Evolutionary conservation across 2,113 vertebrate species (phyloP), one percentile per base, ranked within the genome.

Genomic region (Epinephelus cyanopodus): DNA sequence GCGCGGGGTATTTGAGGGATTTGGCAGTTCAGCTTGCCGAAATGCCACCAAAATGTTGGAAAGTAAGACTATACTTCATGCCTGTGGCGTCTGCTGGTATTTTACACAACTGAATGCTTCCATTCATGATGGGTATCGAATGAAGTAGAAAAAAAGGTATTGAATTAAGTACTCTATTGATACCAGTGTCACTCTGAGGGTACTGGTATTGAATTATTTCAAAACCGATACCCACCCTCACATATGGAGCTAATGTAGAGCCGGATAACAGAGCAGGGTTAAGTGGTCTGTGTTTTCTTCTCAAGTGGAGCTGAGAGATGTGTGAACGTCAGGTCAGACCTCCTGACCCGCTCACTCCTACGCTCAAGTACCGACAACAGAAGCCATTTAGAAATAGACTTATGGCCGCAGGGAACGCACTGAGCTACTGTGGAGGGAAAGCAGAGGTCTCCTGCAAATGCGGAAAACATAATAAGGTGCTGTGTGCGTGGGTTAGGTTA

Each of bases 231-330:
- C 42, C 42, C 42, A 45, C 8, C 42, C 42, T 12, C 11, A 45
- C 42, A 45, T 37, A 52, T 29, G n/a, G 53, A 57, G 74, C 17
- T 74, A 56, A 77, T 62, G 50, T 52, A 65, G 42, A 63, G 65
- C 65, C 0, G 37, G 17, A 77, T 4, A 25, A 76, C 10, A 17
- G 77, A 74, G 75, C 64, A 17, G 78, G 85, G 90, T 89, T 88
- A 93, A 93, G 90, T 91, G 91, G 89, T 84, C 87, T 81, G 6
- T 85, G 79, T 74, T 83, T 87, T 65, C 74, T 42, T 87, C 68
- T 87, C 74, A 89, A 91, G 84, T 83, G 87, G 83, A 87, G 67
- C 72, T 82, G 84, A 82, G 83, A 81, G 83, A 88, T 2, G 53
- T 63, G 72, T 68, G 61, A 91, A 91, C 81, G 77, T 77, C 72